phyloP scores from a whole-genome alignment of 2,113 vertebrate species.

The Crotalus tigris region DNA sequence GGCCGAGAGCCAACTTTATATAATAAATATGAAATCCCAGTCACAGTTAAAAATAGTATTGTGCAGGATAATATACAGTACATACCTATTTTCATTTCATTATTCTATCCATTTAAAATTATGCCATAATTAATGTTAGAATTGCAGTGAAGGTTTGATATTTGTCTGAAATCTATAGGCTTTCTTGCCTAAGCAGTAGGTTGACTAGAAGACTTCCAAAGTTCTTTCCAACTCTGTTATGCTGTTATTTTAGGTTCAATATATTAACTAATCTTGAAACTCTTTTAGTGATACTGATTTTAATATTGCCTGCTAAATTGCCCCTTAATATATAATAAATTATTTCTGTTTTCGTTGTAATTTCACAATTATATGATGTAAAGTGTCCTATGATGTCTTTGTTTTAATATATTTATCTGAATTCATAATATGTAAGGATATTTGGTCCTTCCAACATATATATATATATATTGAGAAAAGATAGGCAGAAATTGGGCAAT shows the following conservation, averaged over 20 bases:
- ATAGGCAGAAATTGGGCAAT: background rate
- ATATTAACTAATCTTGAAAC: background rate
- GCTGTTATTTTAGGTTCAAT: background rate
- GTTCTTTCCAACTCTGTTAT: background rate
- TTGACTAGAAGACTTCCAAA: background rate
- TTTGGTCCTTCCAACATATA: background rate
- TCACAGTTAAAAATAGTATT: background rate
- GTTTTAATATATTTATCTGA: background rate
- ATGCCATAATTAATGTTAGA: background rate
- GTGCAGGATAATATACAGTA: background rate
- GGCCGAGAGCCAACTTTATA: background rate
- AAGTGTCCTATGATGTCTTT: background rate
- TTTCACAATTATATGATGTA: background rate
- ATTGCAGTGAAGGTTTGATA: background rate
- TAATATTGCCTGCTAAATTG: background rate
- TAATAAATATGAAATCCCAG: background rate
- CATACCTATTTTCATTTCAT: background rate
- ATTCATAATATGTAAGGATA: background rate
- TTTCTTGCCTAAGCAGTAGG: background rate
- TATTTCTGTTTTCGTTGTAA: background rate
- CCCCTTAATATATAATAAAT: background rate
- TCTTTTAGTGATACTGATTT: background rate
- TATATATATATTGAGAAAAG: too few species aligned
- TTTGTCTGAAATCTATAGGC: background rate
- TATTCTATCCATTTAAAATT: background rate